Evolutionary conservation across 1,140 invertebrate genomes (phyloP).

Genomic region (Gryon sp.): DNA sequence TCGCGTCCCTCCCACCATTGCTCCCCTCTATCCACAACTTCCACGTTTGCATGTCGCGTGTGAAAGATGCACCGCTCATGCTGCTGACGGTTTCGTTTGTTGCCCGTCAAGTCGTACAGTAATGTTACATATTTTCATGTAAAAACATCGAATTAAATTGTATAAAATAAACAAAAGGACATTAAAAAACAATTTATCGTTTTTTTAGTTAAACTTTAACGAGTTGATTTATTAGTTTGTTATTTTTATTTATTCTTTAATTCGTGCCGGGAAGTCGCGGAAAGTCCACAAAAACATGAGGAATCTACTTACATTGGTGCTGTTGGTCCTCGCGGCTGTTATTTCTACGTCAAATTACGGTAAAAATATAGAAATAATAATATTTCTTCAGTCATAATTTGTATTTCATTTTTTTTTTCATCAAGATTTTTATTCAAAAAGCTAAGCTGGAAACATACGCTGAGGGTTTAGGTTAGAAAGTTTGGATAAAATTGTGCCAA

Average conservation of each 20-base stretch:
- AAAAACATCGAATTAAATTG: no score
- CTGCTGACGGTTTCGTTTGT: slow-evolving; percentile 31
- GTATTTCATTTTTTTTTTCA: slow-evolving; percentile 10
- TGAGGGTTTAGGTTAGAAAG: slow-evolving; percentile 35
- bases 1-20: slow-evolving; percentile 12
- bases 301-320: slow-evolving; percentile 80
- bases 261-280: neutral
- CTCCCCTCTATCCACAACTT: slow-evolving; percentile 43
- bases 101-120: slow-evolving; percentile 2
- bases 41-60: slow-evolving; percentile 56
- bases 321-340: slow-evolving; percentile 81
- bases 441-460: neutral
- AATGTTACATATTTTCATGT: slow-evolving; percentile 5
- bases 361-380: slow-evolving; percentile 68
- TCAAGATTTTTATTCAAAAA: slow-evolving; percentile 60
- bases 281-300: slow-evolving; percentile 77
- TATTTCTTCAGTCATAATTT: neutral
- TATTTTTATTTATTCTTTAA: no score
- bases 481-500: slow-evolving; percentile 8
- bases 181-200: no score
- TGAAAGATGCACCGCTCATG: slow-evolving; percentile 36
- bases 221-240: no score
- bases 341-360: slow-evolving; percentile 81
- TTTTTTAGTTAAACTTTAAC: no score
- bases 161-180: no score